Conservation (phyloP, 2,113 vertebrate genomes). For the Lasiurus cinereus region DNA sequence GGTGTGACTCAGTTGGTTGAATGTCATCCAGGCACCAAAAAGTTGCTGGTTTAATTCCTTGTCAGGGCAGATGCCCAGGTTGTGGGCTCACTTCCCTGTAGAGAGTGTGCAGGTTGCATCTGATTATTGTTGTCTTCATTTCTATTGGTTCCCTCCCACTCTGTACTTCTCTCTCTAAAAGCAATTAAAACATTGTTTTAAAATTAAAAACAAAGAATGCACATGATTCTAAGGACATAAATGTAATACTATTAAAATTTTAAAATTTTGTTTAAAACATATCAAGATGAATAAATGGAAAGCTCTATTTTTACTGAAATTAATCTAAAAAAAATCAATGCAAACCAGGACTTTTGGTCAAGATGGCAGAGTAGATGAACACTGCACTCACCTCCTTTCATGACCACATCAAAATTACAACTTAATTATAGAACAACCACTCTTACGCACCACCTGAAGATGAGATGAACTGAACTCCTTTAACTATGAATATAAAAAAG, state of each 20-base stretch:
- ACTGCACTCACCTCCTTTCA: neutral
- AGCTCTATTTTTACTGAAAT: slow-evolving; percentile 16
- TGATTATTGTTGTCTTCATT: too few relatives aligned
- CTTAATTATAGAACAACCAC: neutral
- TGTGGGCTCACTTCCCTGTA: too few relatives aligned
- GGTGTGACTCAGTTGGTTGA: too few relatives aligned
- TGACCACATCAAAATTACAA: neutral
- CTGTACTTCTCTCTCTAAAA: too few relatives aligned
- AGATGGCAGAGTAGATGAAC: neutral
- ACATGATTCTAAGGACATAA: neutral
- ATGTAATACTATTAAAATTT: neutral
- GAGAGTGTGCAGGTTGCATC: too few relatives aligned
- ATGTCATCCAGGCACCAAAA: too few relatives aligned
- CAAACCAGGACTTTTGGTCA: neutral
- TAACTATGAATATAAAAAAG: neutral
- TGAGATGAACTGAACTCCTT: neutral
- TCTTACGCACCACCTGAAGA: neutral
- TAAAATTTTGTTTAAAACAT: slow-evolving; percentile 22
- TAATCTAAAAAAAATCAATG: neutral
- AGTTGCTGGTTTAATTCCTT: too few relatives aligned
- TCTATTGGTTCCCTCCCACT: too few relatives aligned
- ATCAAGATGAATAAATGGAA: neutral
- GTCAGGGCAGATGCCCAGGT: too few relatives aligned
- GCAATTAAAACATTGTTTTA: too few relatives aligned
- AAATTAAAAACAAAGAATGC: neutral